These are phyloP conservation scores for Allygus modestus DNA, from an alignment of 2,888 invertebrate species.

Conservation along the genomic window DNA sequence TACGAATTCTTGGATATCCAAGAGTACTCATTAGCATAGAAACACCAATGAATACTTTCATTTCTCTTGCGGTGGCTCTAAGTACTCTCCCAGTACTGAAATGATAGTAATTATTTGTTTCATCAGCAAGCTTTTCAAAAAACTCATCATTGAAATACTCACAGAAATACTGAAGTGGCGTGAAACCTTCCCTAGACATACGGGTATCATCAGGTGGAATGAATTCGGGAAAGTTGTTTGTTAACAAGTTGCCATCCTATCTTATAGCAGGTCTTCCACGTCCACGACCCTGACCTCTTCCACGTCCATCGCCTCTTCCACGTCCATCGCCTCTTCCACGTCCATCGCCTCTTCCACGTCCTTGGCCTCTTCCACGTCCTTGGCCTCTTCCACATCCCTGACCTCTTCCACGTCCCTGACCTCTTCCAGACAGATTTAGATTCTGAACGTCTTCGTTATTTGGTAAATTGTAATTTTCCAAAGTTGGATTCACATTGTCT, in stretches of 20 bases:
- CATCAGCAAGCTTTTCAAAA: constrained; percentile 37
- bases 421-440: constrained; percentile 63
- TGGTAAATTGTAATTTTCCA: no score
- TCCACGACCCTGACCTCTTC: constrained; percentile 68
- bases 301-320: constrained; percentile 69
- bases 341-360: constrained; percentile 67
- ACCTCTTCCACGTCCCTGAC: constrained; percentile 25
- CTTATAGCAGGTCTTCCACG: background rate
- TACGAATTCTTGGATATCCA: constrained; percentile 53
- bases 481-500: no score
- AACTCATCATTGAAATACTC: constrained; percentile 32
- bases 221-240: constrained; percentile 14
- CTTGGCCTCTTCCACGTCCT: constrained; percentile 1
- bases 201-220: constrained; percentile 43
- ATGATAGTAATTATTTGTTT: constrained; percentile 53
- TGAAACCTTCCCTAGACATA: constrained; percentile 46
- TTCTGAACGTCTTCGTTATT: no score
- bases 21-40: constrained; percentile 61
- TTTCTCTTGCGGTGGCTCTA: constrained; percentile 37
- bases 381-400: constrained; percentile 63
- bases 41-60: constrained; percentile 53
- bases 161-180: constrained; percentile 20
- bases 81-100: constrained; percentile 49
- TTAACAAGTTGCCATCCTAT: constrained; percentile 18
- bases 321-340: constrained; percentile 70